These are phyloP conservation scores for Oreotrochilus melanogaster DNA, from an alignment of 2,113 vertebrate genomes.

Conservation along the genomic window DNA sequence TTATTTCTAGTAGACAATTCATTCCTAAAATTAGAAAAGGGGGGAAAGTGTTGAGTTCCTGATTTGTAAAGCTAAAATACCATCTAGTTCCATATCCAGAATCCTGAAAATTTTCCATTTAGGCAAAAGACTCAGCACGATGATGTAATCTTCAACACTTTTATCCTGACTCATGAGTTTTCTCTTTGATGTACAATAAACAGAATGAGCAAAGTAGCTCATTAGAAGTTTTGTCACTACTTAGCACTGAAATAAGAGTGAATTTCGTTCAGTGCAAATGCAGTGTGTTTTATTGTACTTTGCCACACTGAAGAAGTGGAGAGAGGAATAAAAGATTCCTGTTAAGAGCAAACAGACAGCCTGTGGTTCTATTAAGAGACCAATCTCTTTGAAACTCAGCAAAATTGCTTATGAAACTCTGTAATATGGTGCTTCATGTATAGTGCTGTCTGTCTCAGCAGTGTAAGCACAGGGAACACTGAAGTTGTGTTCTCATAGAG, in stretches of 20 bases:
- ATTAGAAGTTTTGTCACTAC: constrained; percentile 17
- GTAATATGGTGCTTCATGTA: background rate
- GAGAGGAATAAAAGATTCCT: constrained; percentile 23
- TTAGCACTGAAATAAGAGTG: background rate
- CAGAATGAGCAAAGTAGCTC: background rate
- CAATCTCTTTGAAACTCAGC: background rate
- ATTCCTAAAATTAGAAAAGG: no score
- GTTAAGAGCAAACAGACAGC: constrained; percentile 6
- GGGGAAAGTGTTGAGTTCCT: no score
- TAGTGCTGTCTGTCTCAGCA: background rate
- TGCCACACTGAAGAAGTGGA: background rate
- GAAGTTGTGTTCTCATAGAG: background rate
- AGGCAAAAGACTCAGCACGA: background rate
- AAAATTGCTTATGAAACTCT: constrained; percentile 16
- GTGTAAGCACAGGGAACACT: background rate
- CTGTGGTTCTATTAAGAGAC: constrained; percentile 6
- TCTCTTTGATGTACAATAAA: constrained; percentile 17
- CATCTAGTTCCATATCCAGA: background rate
- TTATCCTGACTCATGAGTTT: background rate
- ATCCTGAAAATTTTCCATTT: background rate
- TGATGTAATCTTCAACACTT: background rate
- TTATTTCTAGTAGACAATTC: no score
- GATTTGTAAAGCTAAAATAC: background rate
- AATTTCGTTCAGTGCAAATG: background rate
- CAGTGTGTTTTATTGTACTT: constrained; percentile 9